Evolutionary conservation across 2,888 invertebrate species (phyloP).

Genomic region (Lottia scabra): DNA sequence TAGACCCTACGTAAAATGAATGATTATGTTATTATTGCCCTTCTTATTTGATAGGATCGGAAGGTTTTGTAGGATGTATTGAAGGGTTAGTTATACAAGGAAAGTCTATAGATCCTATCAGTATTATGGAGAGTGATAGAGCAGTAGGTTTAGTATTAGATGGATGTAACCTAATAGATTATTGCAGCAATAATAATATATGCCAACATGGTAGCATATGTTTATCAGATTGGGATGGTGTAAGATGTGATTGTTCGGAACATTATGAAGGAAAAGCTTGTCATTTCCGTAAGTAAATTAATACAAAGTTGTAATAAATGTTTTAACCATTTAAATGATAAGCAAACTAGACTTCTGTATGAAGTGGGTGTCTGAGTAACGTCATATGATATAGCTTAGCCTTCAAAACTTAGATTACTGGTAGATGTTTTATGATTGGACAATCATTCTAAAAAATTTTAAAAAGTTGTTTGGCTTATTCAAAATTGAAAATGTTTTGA

Average conservation of each 20-base stretch:
- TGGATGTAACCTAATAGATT: constrained; percentile 61
- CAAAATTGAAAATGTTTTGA: no score
- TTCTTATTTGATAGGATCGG: constrained; percentile 33
- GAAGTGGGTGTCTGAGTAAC: no score
- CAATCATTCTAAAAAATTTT: no score
- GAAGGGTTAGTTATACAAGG: constrained; percentile 61
- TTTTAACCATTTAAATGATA: no score
- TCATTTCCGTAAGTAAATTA: constrained; percentile 79
- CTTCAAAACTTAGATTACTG: no score
- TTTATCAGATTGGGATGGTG: constrained; percentile 84
- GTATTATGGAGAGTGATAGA: constrained; percentile 51
- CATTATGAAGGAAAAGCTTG: constrained; percentile 95
- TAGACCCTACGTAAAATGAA: no score
- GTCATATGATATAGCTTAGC: no score
- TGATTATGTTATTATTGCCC: neutral
- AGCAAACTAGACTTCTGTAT: no score
- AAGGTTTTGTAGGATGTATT: constrained; percentile 69
- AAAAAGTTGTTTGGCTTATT: no score
- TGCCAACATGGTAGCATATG: constrained; percentile 94
- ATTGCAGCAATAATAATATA: constrained; percentile 49
- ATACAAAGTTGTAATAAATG: no score
- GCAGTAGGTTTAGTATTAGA: constrained; percentile 59
- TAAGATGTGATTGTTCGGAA: constrained; percentile 89
- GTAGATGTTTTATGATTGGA: no score
- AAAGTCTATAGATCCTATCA: constrained; percentile 60